Conservation (phyloP, 2,797 vertebrate genomes). For the Rhincodon typus region DNA sequence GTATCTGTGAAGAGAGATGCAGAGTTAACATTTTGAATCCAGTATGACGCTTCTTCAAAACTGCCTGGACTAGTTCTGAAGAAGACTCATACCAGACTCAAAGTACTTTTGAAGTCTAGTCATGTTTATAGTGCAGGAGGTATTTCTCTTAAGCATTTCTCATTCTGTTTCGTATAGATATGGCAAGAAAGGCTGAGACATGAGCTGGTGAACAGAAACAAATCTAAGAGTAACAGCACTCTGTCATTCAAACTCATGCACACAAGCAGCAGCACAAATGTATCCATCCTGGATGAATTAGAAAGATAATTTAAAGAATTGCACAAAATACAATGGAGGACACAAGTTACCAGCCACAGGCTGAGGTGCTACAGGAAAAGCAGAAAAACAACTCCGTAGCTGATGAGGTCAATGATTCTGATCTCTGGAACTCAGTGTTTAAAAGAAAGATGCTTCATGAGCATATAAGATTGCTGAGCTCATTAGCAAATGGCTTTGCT, state of each 20-base stretch:
- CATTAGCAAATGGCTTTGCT: neutral
- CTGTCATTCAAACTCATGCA: neutral
- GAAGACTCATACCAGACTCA: too few relatives aligned
- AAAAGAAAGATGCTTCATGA: neutral
- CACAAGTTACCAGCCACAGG: neutral
- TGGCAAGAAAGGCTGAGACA: neutral
- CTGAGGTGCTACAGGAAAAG: neutral
- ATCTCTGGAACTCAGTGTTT: neutral
- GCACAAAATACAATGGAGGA: neutral
- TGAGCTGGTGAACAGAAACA: neutral
- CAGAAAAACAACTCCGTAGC: neutral
- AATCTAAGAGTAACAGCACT: neutral
- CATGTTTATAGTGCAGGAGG: neutral
- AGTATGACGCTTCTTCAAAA: too few relatives aligned
- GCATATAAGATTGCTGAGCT: too few relatives aligned
- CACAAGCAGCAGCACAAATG: neutral
- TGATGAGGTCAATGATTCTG: neutral
- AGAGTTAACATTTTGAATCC: too few relatives aligned
- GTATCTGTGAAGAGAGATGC: too few relatives aligned
- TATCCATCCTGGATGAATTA: neutral
- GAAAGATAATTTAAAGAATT: neutral
- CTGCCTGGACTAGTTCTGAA: too few relatives aligned
- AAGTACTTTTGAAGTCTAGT: neutral
- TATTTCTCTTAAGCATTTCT: neutral
- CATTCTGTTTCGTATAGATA: neutral